Conservation (phyloP, 2,797 vertebrate species). For the Gobio occitaniae region DNA sequence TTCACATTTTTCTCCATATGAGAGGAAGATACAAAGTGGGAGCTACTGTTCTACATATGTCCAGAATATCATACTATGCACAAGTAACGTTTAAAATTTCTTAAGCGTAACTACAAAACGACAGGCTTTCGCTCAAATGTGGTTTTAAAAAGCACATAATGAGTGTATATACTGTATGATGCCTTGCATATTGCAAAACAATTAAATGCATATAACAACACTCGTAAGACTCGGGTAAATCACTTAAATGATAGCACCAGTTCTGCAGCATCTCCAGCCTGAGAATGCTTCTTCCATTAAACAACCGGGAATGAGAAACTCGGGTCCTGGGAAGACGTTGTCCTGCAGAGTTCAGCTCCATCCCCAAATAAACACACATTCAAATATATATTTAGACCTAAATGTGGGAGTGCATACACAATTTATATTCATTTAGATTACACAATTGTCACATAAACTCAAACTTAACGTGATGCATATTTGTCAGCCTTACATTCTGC, state of each 20-base stretch:
- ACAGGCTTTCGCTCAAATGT: conserved; percentile 65
- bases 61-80: conserved; percentile 72
- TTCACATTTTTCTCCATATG: conserved; percentile 84
- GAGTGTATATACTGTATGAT: conserved; percentile 72
- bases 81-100: conserved; percentile 70
- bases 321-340: not conserved
- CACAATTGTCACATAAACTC: not conserved
- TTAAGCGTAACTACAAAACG: conserved; percentile 68
- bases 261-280: conserved; percentile 88
- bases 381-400: not conserved
- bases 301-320: not conserved
- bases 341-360: not conserved
- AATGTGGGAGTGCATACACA: not conserved
- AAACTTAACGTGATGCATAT: not conserved
- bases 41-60: conserved; percentile 57
- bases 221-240: conserved; percentile 67
- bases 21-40: conserved; percentile 72
- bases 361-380: not conserved
- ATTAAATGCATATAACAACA: conserved; percentile 66
- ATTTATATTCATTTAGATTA: not conserved
- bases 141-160: conserved; percentile 73
- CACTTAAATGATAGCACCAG: conserved; percentile 88
- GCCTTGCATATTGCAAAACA: conserved; percentile 65
- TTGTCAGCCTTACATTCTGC: no score
- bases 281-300: conserved; percentile 80